phyloP scores from a whole-genome alignment of 2,113 vertebrate species.

The Recurvirostra avosetta region DNA sequence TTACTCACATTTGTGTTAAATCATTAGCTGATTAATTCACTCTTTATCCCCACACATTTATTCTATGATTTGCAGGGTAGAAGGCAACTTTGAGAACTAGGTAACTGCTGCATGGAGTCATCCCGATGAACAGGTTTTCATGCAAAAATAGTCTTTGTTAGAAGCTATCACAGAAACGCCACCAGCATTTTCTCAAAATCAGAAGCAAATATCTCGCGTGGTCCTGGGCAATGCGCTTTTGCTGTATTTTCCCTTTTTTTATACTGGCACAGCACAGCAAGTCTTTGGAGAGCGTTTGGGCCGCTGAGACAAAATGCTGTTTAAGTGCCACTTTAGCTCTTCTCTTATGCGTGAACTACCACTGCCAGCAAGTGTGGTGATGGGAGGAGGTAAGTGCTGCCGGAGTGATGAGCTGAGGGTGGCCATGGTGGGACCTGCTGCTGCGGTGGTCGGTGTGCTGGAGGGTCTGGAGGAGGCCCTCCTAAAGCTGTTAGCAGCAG shows the following conservation, averaged over 20 bases:
- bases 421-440: not conserved
- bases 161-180: not conserved
- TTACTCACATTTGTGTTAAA: not conserved
- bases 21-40: not conserved
- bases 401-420: too few species aligned
- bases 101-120: not conserved
- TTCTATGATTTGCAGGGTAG: not conserved
- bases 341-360: not conserved
- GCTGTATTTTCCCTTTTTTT: not conserved
- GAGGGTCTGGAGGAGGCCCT: not conserved
- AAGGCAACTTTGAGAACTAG: not conserved
- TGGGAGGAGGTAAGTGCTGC: not conserved
- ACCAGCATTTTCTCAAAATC: not conserved
- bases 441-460: rapidly evolving
- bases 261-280: not conserved
- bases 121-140: not conserved
- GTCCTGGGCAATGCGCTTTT: not conserved
- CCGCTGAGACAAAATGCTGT: not conserved
- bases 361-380: rapidly evolving
- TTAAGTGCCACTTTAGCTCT: not conserved
- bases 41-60: not conserved
- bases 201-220: not conserved
- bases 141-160: not conserved
- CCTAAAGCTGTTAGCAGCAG: not conserved
- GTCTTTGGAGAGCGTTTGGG: not conserved